Evolutionary conservation across 2,888 invertebrate genomes (phyloP).

Genomic region (Spicauda simplicius): DNA sequence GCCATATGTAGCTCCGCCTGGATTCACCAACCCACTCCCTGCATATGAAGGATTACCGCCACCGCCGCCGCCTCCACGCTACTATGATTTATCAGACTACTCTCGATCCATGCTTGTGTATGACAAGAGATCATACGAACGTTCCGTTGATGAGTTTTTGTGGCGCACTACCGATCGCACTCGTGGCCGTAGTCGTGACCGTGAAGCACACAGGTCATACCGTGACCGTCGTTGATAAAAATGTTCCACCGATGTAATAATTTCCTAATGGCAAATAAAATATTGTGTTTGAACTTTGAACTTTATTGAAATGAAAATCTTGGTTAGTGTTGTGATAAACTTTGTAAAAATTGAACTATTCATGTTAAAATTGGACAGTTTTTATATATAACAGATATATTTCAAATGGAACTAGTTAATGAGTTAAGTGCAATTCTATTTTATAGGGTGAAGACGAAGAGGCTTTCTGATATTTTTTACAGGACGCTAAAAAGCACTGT

Average conservation of each 20-base stretch:
- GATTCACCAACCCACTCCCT: slow-evolving; percentile 77
- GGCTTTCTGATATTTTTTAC: slow-evolving; percentile 10
- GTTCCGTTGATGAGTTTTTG: slow-evolving; percentile 94
- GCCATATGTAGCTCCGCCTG: slow-evolving; percentile 89
- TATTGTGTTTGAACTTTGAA: slow-evolving; percentile 82
- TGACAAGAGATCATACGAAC: slow-evolving; percentile 93
- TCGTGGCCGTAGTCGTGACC: slow-evolving; percentile 84
- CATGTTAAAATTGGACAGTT: slow-evolving; percentile 44
- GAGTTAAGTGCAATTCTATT: slow-evolving; percentile 21
- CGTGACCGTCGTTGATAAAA: slow-evolving; percentile 84
- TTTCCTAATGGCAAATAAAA: slow-evolving; percentile 73
- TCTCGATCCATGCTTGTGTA: slow-evolving; percentile 86
- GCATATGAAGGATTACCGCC: slow-evolving; percentile 88
- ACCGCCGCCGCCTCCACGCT: slow-evolving; percentile 88
- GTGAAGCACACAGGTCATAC: slow-evolving; percentile 85
- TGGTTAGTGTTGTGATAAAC: slow-evolving; percentile 74
- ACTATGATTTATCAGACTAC: slow-evolving; percentile 91
- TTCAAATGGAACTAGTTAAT: slow-evolving; percentile 38
- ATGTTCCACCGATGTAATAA: slow-evolving; percentile 70
- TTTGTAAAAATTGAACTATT: slow-evolving; percentile 46
- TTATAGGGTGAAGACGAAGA: slow-evolving; percentile 22
- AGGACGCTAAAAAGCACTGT: slow-evolving; percentile 12
- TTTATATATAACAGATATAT: slow-evolving; percentile 22
- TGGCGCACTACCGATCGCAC: slow-evolving; percentile 91
- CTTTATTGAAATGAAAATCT: slow-evolving; percentile 75